Evolutionary conservation across 2,797 vertebrate genomes (phyloP), one percentile per base, ranked within the genome.

Genomic region (Myotis findleyi): DNA sequence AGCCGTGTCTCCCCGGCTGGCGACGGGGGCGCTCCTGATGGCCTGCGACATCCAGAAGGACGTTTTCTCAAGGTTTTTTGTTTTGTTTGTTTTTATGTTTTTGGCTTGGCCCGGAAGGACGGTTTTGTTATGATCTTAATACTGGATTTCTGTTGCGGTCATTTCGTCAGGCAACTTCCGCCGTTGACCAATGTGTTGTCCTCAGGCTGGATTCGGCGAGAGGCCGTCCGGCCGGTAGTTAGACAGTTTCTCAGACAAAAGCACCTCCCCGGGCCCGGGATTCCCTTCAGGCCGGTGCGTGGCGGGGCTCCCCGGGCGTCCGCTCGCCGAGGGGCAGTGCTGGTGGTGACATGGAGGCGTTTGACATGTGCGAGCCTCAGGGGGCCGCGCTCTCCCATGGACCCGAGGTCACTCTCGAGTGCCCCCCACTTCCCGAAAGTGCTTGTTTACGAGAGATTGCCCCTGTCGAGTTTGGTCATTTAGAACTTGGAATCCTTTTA

Each of bases 181-280:
- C 72, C 72, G 66, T 93, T 94, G 80, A 93, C 96, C 95, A 96
- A 73, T 96, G 82, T 94, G 96, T 97, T 93, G 94, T 96, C 92
- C 96, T 73, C 71, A 3, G 96, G 92, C 96, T 57, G 97, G 85
- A 87, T 90, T 92, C n/a, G 33, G 95, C 95, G 36, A 68, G 47
- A 92, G 85, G 86, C 73, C 92, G 93, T 82, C 73, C 71, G 20
- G 8, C 76, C 62, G 62, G 59, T 71, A 2, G 89, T 96, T 71
- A 38, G 55, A 0, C 55, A 38, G 53, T 90, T 87, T 95, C 20
- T 73, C 5, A 94, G 93, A 59, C 51, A 93, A 79, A 94, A 91
- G 66, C 5, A 0, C 62, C 5, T 23, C 51, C 59, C 38, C 33
- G 44, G 71, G 76, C 57, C 12, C 18, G n/a, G 41, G 41, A 44